These are phyloP conservation scores for Cydia splendana DNA, from an alignment of 1,140 invertebrate genomes.

Conservation along the genomic window DNA sequence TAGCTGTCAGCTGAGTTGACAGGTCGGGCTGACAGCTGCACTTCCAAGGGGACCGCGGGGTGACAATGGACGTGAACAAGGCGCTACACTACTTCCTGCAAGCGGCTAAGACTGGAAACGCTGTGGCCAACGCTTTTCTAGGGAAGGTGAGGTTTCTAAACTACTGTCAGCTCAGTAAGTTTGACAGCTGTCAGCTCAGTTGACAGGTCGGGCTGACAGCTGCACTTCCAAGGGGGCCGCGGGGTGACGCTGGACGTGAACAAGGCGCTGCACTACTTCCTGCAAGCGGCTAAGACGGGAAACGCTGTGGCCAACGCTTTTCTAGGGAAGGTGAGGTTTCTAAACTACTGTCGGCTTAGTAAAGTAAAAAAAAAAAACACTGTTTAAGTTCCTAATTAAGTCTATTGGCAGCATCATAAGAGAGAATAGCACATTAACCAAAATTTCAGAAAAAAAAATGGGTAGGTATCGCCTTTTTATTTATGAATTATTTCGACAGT, in stretches of 20 bases:
- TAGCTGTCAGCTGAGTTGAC: slow-evolving; percentile 35
- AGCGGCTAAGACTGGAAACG: slow-evolving; percentile 96
- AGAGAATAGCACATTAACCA: too few species aligned
- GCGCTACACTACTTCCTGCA: slow-evolving; percentile 96
- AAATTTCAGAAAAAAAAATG: too few species aligned
- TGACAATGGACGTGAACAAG: slow-evolving; percentile 93
- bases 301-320: slow-evolving; percentile 98
- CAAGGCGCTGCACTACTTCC: slow-evolving; percentile 96
- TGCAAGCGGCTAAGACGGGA: slow-evolving; percentile 95
- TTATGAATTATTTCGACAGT: too few species aligned
- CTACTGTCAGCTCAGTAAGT: too few species aligned
- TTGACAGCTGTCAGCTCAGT: too few species aligned
- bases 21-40: slow-evolving; percentile 97
- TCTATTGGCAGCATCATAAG: too few species aligned
- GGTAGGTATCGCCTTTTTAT: too few species aligned
- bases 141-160: slow-evolving; percentile 92
- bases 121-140: slow-evolving; percentile 97
- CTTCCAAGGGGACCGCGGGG: slow-evolving; percentile 97
- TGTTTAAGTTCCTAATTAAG: too few species aligned
- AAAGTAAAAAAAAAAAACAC: too few species aligned
- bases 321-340: slow-evolving; percentile 91
- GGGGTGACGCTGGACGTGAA: slow-evolving; percentile 95
- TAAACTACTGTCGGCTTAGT: slow-evolving; percentile 4
- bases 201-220: slow-evolving; percentile 94
- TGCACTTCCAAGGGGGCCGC: slow-evolving; percentile 98